These are phyloP conservation scores for Ectemnius lituratus DNA, from an alignment of 2,888 invertebrate species.

Conservation along the genomic window DNA sequence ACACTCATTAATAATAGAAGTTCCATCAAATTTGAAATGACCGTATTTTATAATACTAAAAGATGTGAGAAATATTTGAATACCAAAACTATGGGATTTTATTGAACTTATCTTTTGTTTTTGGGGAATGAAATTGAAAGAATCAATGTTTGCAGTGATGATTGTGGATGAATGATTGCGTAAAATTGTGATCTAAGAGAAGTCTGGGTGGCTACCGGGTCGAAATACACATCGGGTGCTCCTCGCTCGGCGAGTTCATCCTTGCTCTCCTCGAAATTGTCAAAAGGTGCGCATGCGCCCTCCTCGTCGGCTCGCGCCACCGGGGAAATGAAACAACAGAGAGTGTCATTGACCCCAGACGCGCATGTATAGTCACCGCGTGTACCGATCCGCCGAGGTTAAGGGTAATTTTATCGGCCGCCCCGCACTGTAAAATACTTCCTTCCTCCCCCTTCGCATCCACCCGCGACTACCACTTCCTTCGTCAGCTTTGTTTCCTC, in stretches of 20 bases:
- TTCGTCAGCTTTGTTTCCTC: too few relatives aligned
- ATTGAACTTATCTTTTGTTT: too few relatives aligned
- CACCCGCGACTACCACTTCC: too few relatives aligned
- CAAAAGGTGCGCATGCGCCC: slow-evolving; percentile 60
- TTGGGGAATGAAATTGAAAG: too few relatives aligned
- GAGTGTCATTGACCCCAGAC: slow-evolving; percentile 62
- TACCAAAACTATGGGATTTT: too few relatives aligned
- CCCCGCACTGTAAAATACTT: slow-evolving; percentile 52
- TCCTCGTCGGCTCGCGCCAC: not conserved
- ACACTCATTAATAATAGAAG: too few relatives aligned
- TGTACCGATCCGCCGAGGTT: slow-evolving; percentile 58
- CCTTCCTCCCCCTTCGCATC: slow-evolving; percentile 33
- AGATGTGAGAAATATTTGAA: too few relatives aligned
- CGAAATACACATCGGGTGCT: too few relatives aligned
- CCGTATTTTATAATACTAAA: not conserved
- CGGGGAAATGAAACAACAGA: slow-evolving; percentile 60
- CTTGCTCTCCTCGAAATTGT: slow-evolving; percentile 53
- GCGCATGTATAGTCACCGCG: slow-evolving; percentile 24
- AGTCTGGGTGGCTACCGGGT: too few relatives aligned
- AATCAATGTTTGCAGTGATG: too few relatives aligned
- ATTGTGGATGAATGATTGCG: too few relatives aligned
- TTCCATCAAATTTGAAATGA: not conserved
- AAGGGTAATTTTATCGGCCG: slow-evolving; percentile 62
- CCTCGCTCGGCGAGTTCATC: slow-evolving; percentile 25
- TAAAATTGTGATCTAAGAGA: too few relatives aligned